Base-by-base conservation (phyloP, 2,888 invertebrate species). In the Theretra japonica region DNA sequence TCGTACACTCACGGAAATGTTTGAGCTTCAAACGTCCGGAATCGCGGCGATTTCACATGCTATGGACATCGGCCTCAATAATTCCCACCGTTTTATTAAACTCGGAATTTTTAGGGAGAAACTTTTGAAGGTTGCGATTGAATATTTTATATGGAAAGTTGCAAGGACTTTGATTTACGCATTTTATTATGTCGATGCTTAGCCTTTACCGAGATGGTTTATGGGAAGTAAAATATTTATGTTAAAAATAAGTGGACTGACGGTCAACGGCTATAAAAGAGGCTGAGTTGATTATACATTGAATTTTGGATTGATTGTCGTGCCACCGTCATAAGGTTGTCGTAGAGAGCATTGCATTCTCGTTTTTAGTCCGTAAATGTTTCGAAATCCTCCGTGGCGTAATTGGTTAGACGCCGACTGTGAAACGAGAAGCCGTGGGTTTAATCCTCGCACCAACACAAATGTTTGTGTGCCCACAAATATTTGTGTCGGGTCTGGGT, bases 111-210 rank as follows among this genome's bases (percentile, higher is more conserved):
- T 48, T 59, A 59, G 48, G 58, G 33, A 15, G 23, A 58, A 70
- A 70, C 58, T 57, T 70, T 53, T 25, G 58, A 70, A 58, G 65
- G 65, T 23, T 25, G 23, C 41, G 23, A 25, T 65, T 65, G 48
- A 65, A 65, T 65, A 65, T 65, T 65, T 65, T 65, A 65, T 65
- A 48, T 65, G 23, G 23, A 65, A 65, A 65, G 65, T 65, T 65
- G 17, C 48, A 65, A 41, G 65, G 65, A 6, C 41, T 25, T 28
- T 30, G 65, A 23, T 48, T 65, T 48, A 25, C 30, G 30, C n/a
- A 30, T 60, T 59, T 60, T 59, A 28, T 19, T 33, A 30, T n/a
- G 7, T 60, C n/a, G 41, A 19, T 53, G 53, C n/a, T 30, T 7
- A 5, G 60, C 60, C n/a, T 60, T 30, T 33, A 33, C n/a, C 53